A percentile compares a stretch with the other conserved stretches of the same genome.
phyloP scores from a whole-genome alignment of 2,797 vertebrate species.

The Typhlichthys eigenmanni region DNA sequence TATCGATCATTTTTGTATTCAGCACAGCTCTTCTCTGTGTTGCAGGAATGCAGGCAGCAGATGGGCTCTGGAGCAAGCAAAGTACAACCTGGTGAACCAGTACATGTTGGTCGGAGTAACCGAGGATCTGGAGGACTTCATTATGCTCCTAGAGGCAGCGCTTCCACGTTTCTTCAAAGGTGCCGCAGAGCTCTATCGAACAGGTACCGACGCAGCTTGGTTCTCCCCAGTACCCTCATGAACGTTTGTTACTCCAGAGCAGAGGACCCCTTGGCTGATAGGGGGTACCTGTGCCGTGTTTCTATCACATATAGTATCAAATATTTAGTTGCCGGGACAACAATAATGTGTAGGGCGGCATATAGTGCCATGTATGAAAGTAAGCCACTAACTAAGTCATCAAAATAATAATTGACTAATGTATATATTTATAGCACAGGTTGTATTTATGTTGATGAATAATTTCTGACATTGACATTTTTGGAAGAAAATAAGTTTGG shows the following conservation, averaged over 20 bases:
- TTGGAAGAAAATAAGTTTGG: too few species aligned
- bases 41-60: slow-evolving; percentile 91
- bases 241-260: background rate
- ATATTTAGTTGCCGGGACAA: too few species aligned
- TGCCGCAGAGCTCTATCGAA: slow-evolving; percentile 89
- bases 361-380: too few species aligned
- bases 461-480: too few species aligned
- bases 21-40: slow-evolving; percentile 40
- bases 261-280: too few species aligned
- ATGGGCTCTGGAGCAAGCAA: slow-evolving; percentile 97
- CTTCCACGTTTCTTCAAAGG: slow-evolving; percentile 95
- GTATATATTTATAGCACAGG: too few species aligned
- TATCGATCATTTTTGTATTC: too few species aligned
- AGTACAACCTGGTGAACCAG: slow-evolving; percentile 93
- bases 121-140: slow-evolving; percentile 96
- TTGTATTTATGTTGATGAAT: too few species aligned
- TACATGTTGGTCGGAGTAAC: slow-evolving; percentile 96
- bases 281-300: background rate
- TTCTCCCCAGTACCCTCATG: background rate
- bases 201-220: slow-evolving; percentile 76
- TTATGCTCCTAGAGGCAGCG: slow-evolving; percentile 93
- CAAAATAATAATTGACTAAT: background rate
- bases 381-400: too few species aligned
- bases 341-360: too few species aligned
- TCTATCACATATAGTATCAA: too few species aligned